Evolutionary conservation across 2,888 invertebrate species (phyloP), one percentile per base, ranked within the genome.

Genomic region (Drosophila stalkeri): DNA sequence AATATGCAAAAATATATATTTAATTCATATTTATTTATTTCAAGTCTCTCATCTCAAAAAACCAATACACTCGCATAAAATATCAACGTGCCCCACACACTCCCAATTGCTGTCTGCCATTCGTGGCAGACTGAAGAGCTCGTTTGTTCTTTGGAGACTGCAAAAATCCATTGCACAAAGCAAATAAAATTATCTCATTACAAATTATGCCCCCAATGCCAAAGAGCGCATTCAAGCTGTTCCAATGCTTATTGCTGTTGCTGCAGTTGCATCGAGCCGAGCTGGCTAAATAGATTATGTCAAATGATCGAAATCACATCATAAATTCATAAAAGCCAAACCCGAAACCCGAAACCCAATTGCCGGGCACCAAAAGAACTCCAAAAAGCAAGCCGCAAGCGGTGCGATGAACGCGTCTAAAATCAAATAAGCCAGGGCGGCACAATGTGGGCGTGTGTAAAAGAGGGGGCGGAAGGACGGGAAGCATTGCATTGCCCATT

Each of bases 241-340:
- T 39, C 37, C n/a, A 27, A 8, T 20, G 41, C 8, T n/a, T n/a
- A 27, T 27, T 27, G 27, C 49, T n/a, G 31, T 49, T 49, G 51
- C 35, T 51, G 51, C 33, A 20, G 51, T 51, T 51, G 81, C 75
- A 86, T 86, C 90, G 39, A 54, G 23, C 37, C 16, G 54, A n/a
- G 39, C 39, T 39, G 37, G 54, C 91, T 91, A 91, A 91, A 91
- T 92, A 91, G 92, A 91, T 91, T 91, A 91, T 91, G 91, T 91
- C 91, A 91, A 91, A 91, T 92, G 91, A 91, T 91, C 92, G 86
- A 90, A 92, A 91, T 91, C 92, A 91, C 92, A 91, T 91, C 91
- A 91, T 91, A 91, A 91, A 91, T 91, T 90, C 90, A 86, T 75
- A 75, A 65, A 44, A 44, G 33, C 33, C 18, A 55, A 67, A 18